Base-by-base conservation (phyloP, 2,888 invertebrate genomes). In the Spilosoma lubricipeda region DNA sequence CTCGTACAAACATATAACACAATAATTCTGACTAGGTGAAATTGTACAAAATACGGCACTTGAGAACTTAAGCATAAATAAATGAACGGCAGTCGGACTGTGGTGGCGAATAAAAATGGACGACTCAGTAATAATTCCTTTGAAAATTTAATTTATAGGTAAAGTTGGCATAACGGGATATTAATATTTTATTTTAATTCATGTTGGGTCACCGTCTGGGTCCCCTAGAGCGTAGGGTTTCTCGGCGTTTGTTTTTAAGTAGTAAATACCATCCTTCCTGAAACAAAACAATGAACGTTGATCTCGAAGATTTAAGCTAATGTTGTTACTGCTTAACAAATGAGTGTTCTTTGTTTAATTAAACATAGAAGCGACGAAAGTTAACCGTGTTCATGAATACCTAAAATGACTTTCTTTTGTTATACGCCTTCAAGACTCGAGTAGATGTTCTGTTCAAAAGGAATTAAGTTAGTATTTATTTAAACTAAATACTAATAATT, bases 181-280 rank as follows among this genome's bases (percentile, higher is more conserved):
- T 91, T 89, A 90, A 89, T 90, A 90, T 88, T 89, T 88, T 84
- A 90, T 86, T 83, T 85, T 88, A 79, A 87, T 82, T 85, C 85
- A 84, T 76, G 84, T 79, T 72, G 84, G 81, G 78, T 77, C 83
- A 78, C 75, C 78, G 80, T 86, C 85, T 79, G 87, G 90, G 80
- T 93, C 93, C 79, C 94, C 93, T 75, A 94, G 86, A 72, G 96
- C 96, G 91, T 90, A 96, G 75, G 96, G 96, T 80, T 92, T 90
- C 85, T 94, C 92, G n/a, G 93, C 92, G 84, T 94, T 95, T 78
- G 96, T 96, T 90, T 89, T 92, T 82, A 96, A 93, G 91, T 96
- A 96, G 92, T 95, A 96, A 87, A 96, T 93, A 82, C 96, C 96
- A 84, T 96, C 95, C 87, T 96, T 95, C 89, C 96, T 96, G 94